Evolutionary conservation across 2,797 vertebrate species (phyloP).

Genomic region (Myripristis murdjan): DNA sequence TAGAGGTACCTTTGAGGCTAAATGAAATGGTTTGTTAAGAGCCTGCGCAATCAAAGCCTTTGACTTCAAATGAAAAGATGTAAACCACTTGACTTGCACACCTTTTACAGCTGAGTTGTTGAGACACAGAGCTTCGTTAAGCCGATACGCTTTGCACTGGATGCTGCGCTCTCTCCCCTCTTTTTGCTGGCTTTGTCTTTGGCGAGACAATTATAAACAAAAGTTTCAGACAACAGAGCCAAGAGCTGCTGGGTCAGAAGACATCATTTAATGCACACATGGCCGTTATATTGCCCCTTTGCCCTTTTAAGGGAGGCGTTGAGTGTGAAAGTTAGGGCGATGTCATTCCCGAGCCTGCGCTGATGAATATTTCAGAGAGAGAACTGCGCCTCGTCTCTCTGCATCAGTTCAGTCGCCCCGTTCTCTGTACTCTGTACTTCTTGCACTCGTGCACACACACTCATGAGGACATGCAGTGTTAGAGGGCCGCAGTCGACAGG

Average conservation of each 20-base stretch:
- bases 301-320: conserved; percentile 53
- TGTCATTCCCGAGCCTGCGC: conserved; percentile 52
- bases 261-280: conserved; percentile 60
- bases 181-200: conserved; percentile 31
- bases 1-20: not conserved
- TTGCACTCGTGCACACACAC: conserved; percentile 56
- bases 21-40: not conserved
- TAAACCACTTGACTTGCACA: conserved; percentile 25
- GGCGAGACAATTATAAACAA: conserved; percentile 18
- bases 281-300: conserved; percentile 45
- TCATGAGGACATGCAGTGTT: conserved; percentile 57
- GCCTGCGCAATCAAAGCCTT: conserved; percentile 11
- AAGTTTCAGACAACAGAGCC: conserved; percentile 13
- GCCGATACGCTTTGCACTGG: not conserved
- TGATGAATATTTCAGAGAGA: conserved; percentile 81
- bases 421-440: conserved; percentile 21
- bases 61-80: conserved; percentile 24
- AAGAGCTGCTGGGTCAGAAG: conserved; percentile 46
- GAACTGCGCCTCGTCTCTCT: conserved; percentile 73
- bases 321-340: conserved; percentile 64
- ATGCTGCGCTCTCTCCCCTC: not conserved
- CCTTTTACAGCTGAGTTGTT: conserved; percentile 15
- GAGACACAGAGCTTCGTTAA: not conserved
- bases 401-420: conserved; percentile 68
- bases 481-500: conserved; percentile 69